A percentile compares a stretch with the other conserved stretches of the same genome.
These are phyloP conservation scores for Alviniconcha strummeri DNA, from an alignment of 2,888 invertebrate genomes.

Conservation along the genomic window DNA sequence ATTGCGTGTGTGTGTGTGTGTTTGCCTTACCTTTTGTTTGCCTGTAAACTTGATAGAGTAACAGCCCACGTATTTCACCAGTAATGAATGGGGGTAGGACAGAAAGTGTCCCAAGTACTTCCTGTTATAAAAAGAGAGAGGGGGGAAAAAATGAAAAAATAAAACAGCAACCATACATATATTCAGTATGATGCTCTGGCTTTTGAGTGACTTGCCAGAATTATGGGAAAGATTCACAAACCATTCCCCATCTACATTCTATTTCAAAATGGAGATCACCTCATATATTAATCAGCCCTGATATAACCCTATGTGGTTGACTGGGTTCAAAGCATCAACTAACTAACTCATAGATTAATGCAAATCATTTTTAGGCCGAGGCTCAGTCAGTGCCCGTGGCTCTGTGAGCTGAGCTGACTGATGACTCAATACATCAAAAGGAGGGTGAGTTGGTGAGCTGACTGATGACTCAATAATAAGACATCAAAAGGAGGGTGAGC, in stretches of 20 bases:
- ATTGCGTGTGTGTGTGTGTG: background rate
- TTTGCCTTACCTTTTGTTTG: conserved; percentile 42
- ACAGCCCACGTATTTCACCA: conserved; percentile 66
- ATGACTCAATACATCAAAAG: too few species aligned
- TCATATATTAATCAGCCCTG: background rate
- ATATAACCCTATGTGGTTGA: too few species aligned
- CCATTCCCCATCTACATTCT: background rate
- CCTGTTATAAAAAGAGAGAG: conserved; percentile 45
- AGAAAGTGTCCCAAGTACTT: conserved; percentile 64
- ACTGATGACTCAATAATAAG: too few species aligned
- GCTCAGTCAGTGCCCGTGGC: too few species aligned
- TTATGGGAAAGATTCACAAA: background rate
- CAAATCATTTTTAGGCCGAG: too few species aligned
- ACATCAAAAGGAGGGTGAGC: too few species aligned
- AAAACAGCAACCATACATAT: background rate
- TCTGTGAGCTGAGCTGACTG: too few species aligned
- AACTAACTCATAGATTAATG: too few species aligned
- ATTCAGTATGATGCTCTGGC: too few species aligned
- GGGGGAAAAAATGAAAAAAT: background rate
- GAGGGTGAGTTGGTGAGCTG: too few species aligned
- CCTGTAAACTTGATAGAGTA: conserved; percentile 58
- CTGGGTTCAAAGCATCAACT: too few species aligned
- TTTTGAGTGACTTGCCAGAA: too few species aligned
- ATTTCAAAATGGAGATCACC: background rate
- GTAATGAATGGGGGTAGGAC: conserved; percentile 63